phyloP scores from a whole-genome alignment of 2,888 invertebrate genomes.

The Tachina fera region DNA sequence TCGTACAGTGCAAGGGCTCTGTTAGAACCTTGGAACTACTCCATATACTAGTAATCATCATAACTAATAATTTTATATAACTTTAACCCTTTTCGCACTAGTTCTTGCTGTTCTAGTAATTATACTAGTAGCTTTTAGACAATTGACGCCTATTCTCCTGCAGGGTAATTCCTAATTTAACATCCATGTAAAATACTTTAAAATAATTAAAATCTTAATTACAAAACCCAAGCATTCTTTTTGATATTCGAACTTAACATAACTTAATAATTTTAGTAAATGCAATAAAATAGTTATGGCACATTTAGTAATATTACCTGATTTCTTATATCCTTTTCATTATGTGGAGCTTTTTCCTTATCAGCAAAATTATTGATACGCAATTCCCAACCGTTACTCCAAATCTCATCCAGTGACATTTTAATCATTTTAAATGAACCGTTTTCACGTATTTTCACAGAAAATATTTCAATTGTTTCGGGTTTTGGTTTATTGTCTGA shows the following conservation, averaged over 20 bases:
- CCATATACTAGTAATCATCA: too few relatives aligned
- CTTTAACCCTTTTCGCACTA: too few relatives aligned
- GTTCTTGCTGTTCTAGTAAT: too few relatives aligned
- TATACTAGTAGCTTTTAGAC: too few relatives aligned
- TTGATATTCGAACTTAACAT: background rate
- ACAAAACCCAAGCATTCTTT: too few relatives aligned
- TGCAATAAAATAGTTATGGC: background rate
- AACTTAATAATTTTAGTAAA: constrained; percentile 12
- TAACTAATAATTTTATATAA: too few relatives aligned
- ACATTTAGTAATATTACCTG: constrained; percentile 83
- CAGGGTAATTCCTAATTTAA: too few relatives aligned
- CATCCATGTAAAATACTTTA: too few relatives aligned
- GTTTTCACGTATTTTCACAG: constrained; percentile 83
- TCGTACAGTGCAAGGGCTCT: too few relatives aligned
- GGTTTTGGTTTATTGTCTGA: constrained; percentile 90
- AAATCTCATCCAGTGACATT: constrained; percentile 87
- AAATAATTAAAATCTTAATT: too few relatives aligned
- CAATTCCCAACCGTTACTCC: constrained; percentile 87
- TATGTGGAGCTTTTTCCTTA: constrained; percentile 87
- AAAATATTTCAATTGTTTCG: constrained; percentile 88
- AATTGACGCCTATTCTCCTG: too few relatives aligned
- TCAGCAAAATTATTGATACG: constrained; percentile 90
- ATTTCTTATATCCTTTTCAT: constrained; percentile 87
- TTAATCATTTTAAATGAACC: constrained; percentile 86
- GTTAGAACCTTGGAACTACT: too few relatives aligned